Evolutionary conservation across 2,888 invertebrate species (phyloP).

Genomic region (Cheilosia soror): DNA sequence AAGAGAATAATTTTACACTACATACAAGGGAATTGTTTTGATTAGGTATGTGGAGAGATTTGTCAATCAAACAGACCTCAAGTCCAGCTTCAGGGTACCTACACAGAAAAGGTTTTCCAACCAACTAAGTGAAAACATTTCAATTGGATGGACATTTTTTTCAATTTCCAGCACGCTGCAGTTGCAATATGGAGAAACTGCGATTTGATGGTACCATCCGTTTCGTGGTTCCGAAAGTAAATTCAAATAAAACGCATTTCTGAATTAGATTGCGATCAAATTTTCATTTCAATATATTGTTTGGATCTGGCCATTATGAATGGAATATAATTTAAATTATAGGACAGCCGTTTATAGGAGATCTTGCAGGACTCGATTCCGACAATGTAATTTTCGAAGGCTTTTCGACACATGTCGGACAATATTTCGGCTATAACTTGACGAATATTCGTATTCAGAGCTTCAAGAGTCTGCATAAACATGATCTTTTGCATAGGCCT

Average conservation of each 20-base stretch:
- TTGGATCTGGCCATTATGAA: background rate
- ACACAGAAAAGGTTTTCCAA: background rate
- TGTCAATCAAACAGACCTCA: background rate
- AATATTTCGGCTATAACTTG: slow-evolving; percentile 7
- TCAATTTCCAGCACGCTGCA: background rate
- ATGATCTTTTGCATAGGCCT: too few relatives aligned
- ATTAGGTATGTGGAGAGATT: background rate
- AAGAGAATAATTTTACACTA: background rate
- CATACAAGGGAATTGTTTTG: background rate
- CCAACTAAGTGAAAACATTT: background rate
- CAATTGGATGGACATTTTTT: background rate
- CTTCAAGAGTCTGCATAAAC: too few relatives aligned
- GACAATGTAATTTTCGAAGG: background rate
- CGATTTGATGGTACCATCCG: background rate
- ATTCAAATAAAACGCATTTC: slow-evolving; percentile 5
- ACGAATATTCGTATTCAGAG: too few relatives aligned
- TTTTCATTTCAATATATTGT: too few relatives aligned
- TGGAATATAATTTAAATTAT: background rate
- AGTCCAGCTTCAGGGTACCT: too few relatives aligned
- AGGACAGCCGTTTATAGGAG: background rate
- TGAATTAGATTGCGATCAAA: slow-evolving; percentile 1
- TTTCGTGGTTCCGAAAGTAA: slow-evolving; percentile 1
- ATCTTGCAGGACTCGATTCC: background rate
- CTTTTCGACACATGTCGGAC: slow-evolving; percentile 8
- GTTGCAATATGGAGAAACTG: background rate